Conservation (phyloP, 2,113 vertebrate species). For the Hemichromis elongatus region DNA sequence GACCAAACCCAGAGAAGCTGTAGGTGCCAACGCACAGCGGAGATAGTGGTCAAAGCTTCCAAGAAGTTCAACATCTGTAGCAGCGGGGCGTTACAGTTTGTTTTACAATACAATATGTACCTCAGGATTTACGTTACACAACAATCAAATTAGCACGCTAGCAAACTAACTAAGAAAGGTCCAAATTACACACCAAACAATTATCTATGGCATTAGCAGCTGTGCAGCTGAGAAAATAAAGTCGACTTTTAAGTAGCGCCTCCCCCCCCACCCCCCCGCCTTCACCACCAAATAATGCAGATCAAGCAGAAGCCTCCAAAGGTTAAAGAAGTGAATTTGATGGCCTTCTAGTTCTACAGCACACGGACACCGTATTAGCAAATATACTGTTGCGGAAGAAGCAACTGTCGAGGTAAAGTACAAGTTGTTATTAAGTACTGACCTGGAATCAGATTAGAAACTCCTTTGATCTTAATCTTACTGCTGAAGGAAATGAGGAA, state of each 20-base stretch:
- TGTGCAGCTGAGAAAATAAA: background rate
- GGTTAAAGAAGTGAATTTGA: background rate
- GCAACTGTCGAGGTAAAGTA: background rate
- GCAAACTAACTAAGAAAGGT: background rate
- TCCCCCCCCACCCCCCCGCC: background rate
- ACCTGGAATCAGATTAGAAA: conserved; percentile 52
- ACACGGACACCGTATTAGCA: background rate
- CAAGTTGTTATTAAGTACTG: conserved; percentile 30
- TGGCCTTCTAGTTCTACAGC: background rate
- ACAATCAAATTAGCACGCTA: background rate
- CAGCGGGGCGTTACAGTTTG: background rate
- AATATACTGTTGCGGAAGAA: background rate
- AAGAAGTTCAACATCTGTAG: background rate
- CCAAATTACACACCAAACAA: background rate
- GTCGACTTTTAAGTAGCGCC: background rate
- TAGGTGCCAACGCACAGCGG: background rate
- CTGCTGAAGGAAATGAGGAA: conserved; percentile 50
- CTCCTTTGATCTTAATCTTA: conserved; percentile 57
- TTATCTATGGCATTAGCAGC: background rate
- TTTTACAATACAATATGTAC: background rate
- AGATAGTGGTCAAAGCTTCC: background rate
- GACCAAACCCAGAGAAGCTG: rapidly evolving
- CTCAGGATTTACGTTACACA: background rate
- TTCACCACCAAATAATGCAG: background rate
- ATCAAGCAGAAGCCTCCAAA: background rate